phyloP scores from a whole-genome alignment of 1,140 invertebrate genomes.

The Riptortus pedestris region DNA sequence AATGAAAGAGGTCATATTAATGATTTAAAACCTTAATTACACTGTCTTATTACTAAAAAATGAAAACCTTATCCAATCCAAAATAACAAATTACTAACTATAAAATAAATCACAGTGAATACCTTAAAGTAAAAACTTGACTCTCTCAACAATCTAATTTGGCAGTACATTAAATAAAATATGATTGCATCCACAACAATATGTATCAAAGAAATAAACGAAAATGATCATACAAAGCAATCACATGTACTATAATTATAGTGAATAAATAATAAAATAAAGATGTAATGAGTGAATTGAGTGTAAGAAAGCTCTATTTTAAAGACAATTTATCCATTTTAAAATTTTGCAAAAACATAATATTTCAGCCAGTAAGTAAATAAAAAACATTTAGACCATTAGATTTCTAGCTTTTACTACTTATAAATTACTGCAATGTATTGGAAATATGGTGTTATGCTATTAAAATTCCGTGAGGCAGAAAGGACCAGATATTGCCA shows the following conservation, averaged over 20 bases:
- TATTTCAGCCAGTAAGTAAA: neutral
- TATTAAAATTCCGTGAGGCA: no score
- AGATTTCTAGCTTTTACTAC: neutral
- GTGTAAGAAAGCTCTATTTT: neutral
- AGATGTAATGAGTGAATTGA: no score
- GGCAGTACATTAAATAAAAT: neutral
- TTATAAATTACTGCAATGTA: neutral
- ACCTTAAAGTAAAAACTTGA: neutral
- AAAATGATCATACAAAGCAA: neutral
- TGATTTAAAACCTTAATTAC: neutral
- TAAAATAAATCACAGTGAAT: neutral
- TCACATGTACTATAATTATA: no score
- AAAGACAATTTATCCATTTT: neutral
- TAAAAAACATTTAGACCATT: neutral
- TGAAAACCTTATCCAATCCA: neutral
- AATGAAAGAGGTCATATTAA: neutral
- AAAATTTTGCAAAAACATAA: neutral
- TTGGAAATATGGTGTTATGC: no score
- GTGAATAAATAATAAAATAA: no score
- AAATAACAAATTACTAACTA: neutral
- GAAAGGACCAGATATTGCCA: no score
- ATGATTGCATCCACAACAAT: neutral
- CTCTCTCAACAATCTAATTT: neutral
- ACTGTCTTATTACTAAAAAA: neutral
- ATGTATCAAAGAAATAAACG: neutral